phyloP scores from a whole-genome alignment of 1,140 invertebrate species.

The Carposina sasakii region DNA sequence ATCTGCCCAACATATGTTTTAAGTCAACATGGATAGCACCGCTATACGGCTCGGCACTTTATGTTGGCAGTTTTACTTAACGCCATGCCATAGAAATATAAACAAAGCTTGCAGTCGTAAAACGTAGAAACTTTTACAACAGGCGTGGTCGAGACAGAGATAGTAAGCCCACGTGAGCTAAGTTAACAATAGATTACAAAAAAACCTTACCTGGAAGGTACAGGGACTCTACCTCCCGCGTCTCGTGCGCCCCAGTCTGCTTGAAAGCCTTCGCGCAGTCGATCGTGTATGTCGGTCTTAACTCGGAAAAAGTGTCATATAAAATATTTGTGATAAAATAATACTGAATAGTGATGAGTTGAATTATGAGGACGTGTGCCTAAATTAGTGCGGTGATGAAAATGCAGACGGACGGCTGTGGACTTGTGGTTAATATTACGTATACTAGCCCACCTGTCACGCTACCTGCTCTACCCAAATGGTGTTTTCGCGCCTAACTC shows the following conservation, averaged over 20 bases:
- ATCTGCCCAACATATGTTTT: no score
- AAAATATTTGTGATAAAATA: constrained; percentile 18
- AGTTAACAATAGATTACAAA: constrained; percentile 64
- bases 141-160: constrained; percentile 34
- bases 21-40: no score
- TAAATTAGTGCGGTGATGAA: constrained; percentile 30
- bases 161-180: constrained; percentile 50
- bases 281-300: constrained; percentile 25
- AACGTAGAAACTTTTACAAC: constrained; percentile 27
- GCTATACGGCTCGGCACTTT: no score
- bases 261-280: constrained; percentile 39
- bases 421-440: constrained; percentile 29
- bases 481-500: constrained; percentile 49
- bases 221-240: constrained; percentile 39
- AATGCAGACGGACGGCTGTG: constrained; percentile 29
- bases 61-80: constrained; percentile 22
- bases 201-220: constrained; percentile 65
- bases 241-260: constrained; percentile 36
- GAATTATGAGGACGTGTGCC: constrained; percentile 6
- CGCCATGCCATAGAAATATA: constrained; percentile 47
- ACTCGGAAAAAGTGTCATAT: constrained; percentile 20
- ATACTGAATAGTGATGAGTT: background rate
- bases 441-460: constrained; percentile 43
- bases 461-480: constrained; percentile 32
- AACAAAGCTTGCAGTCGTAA: constrained; percentile 40